phyloP scores from a whole-genome alignment of 1,140 invertebrate genomes.

The Latrodectus geometricus region DNA sequence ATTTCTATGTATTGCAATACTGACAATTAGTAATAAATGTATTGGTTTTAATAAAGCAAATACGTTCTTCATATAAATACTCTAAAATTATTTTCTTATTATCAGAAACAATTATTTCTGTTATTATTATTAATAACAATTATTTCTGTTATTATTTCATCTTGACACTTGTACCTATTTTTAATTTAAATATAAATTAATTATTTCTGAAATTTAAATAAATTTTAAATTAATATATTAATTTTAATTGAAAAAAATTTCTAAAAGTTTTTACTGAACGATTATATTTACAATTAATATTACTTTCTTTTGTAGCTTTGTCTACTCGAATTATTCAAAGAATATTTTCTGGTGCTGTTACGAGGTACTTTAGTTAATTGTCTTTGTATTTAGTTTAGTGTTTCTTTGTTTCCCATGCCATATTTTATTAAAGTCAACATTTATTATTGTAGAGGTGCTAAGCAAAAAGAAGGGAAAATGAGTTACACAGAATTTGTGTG shows the following conservation, averaged over 20 bases:
- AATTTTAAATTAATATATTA: too few relatives aligned
- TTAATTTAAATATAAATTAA: too few relatives aligned
- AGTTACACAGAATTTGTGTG: slow-evolving; percentile 99
- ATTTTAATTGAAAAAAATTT: too few relatives aligned
- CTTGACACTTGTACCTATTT: too few relatives aligned
- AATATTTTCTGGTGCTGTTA: slow-evolving; percentile 97
- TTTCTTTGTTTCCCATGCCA: neutral
- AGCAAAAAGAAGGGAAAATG: slow-evolving; percentile 80
- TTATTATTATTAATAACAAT: too few relatives aligned
- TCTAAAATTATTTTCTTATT: neutral
- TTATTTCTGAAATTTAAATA: too few relatives aligned
- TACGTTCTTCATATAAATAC: slow-evolving; percentile 8
- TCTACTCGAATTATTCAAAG: slow-evolving; percentile 95
- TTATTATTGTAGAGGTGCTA: slow-evolving; percentile 70
- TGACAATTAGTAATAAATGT: neutral
- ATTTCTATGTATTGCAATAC: slow-evolving; percentile 5
- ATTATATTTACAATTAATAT: too few relatives aligned
- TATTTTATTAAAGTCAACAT: neutral
- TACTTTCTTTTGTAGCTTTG: slow-evolving; percentile 76
- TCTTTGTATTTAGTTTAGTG: neutral
- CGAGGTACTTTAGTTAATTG: slow-evolving; percentile 69
- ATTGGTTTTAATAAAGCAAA: neutral
- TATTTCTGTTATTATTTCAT: too few relatives aligned
- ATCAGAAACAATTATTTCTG: neutral
- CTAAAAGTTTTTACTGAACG: too few relatives aligned